A percentile compares a stretch with the other conserved stretches of the same genome.
phyloP scores from a whole-genome alignment of 2,888 invertebrate genomes.

The Galerucella pusilla region DNA sequence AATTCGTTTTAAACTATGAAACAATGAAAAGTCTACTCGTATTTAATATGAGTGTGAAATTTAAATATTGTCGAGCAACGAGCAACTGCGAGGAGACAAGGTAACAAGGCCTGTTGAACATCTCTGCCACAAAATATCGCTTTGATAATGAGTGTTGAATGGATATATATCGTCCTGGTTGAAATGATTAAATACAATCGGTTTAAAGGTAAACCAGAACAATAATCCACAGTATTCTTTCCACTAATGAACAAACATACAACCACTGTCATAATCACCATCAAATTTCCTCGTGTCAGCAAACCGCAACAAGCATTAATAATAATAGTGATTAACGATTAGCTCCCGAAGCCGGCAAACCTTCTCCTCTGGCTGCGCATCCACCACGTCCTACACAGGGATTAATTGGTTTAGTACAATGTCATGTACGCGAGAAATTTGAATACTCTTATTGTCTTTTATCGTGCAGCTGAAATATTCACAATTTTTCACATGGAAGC shows the following conservation, averaged over 20 bases:
- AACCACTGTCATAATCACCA: conserved; percentile 21
- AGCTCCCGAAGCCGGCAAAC: conserved; percentile 14
- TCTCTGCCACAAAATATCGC: no score
- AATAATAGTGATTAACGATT: conserved; percentile 34
- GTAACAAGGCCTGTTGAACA: no score
- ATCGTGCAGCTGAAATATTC: no score
- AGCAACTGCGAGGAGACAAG: no score
- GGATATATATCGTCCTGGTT: not conserved
- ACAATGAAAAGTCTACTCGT: no score
- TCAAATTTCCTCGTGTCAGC: conserved; percentile 30
- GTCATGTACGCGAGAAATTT: not conserved
- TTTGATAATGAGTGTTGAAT: no score
- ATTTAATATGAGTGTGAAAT: no score
- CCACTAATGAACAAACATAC: conserved; percentile 10
- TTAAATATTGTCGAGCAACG: no score
- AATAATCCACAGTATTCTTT: not conserved
- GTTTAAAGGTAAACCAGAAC: not conserved
- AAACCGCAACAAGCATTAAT: conserved; percentile 30
- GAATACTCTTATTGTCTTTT: not conserved
- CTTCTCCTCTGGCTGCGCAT: conserved; percentile 14
- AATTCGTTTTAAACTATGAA: no score
- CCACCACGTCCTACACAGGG: conserved; percentile 10
- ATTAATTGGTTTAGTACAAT: conserved; percentile 9
- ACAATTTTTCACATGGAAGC: no score
- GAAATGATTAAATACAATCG: not conserved